These are phyloP conservation scores for Enteromius treurensis DNA, from an alignment of 2,797 vertebrate genomes.

Conservation along the genomic window DNA sequence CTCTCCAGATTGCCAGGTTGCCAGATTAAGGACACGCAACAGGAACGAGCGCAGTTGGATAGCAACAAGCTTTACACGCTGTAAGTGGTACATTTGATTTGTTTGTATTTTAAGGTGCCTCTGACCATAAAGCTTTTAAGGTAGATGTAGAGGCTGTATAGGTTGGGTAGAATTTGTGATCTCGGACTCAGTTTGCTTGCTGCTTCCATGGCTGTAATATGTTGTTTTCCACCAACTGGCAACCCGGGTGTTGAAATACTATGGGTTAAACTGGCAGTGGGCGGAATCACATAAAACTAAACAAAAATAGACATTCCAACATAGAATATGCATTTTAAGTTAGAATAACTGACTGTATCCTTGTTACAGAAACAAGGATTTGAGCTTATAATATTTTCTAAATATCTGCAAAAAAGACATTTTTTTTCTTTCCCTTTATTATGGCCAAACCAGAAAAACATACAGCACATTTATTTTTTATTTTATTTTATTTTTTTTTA, in stretches of 20 bases:
- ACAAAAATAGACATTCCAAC: neutral
- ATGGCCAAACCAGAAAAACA: too few relatives aligned
- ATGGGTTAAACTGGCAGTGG: neutral
- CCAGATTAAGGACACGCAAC: neutral
- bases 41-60: neutral
- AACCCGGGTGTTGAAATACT: neutral
- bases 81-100: neutral
- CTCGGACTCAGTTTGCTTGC: neutral
- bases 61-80: neutral
- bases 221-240: neutral
- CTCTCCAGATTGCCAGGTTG: neutral
- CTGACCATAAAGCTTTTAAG: neutral
- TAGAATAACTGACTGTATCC: neutral
- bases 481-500: too few relatives aligned
- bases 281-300: neutral
- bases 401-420: neutral
- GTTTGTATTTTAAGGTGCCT: neutral
- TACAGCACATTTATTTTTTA: too few relatives aligned
- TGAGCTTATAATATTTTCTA: neutral
- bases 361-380: neutral
- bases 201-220: neutral
- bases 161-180: neutral
- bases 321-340: neutral
- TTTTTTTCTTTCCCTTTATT: too few relatives aligned
- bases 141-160: neutral